Evolutionary conservation across 2,888 invertebrate species (phyloP).

Genomic region (Acleris cristana): DNA sequence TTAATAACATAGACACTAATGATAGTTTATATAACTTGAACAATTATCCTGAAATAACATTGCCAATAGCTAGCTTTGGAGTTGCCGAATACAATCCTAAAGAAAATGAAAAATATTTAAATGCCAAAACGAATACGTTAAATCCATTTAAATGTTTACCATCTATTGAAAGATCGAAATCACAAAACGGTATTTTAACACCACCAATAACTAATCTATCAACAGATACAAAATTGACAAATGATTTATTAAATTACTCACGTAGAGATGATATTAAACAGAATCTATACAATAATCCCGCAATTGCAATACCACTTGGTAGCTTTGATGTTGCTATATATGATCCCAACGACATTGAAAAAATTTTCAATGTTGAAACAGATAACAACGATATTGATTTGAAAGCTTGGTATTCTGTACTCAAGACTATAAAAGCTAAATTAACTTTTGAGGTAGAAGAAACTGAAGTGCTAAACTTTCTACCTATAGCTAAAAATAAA

Average conservation of each 20-base stretch:
- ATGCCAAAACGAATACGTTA: constrained; percentile 18
- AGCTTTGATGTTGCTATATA: constrained; percentile 38
- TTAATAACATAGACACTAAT: constrained; percentile 5
- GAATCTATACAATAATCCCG: constrained; percentile 7
- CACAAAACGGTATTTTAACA: not conserved
- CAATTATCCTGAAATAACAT: constrained; percentile 17
- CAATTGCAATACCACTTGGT: constrained; percentile 36
- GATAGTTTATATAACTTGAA: not conserved
- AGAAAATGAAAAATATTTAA: constrained; percentile 3
- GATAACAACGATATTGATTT: constrained; percentile 40
- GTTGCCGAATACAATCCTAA: constrained; percentile 33
- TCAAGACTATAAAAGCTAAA: constrained; percentile 43
- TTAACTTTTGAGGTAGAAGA: constrained; percentile 42
- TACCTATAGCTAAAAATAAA: constrained; percentile 42
- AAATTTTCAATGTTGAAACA: constrained; percentile 31
- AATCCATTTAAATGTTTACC: not conserved
- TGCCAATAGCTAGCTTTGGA: constrained; percentile 39
- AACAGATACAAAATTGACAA: not conserved
- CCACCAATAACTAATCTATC: not conserved
- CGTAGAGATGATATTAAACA: constrained; percentile 6
- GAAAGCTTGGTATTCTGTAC: constrained; percentile 44
- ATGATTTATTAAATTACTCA: constrained; percentile 1
- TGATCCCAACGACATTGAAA: constrained; percentile 2
- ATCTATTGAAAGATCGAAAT: not conserved
- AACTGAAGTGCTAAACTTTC: constrained; percentile 41